Conservation (phyloP, 2,113 vertebrate genomes). For the Lynx canadensis region DNA sequence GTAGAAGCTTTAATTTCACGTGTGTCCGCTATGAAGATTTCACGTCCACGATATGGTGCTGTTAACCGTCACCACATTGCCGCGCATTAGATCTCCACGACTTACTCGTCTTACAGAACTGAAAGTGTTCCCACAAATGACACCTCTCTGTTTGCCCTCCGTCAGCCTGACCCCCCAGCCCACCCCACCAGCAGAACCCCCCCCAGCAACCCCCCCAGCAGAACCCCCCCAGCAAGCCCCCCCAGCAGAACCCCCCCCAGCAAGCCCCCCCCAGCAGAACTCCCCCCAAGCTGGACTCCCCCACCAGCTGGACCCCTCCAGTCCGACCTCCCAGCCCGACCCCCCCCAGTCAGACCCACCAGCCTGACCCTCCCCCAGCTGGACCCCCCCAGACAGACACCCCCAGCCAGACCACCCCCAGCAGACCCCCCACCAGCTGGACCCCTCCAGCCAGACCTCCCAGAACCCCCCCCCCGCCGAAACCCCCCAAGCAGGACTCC, state of each 20-base stretch:
- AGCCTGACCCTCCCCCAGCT: too few species aligned
- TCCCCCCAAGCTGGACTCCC: too few species aligned
- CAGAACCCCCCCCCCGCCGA: too few species aligned
- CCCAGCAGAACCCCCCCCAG: not conserved
- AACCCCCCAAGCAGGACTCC: not conserved
- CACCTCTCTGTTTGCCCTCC: too few species aligned
- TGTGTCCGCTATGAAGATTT: not conserved
- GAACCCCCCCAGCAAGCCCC: not conserved
- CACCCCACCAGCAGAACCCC: not conserved
- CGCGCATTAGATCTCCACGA: rapidly evolving
- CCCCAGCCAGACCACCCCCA: not conserved
- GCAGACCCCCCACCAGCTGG: too few species aligned
- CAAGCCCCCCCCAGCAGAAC: not conserved
- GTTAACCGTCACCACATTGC: rapidly evolving
- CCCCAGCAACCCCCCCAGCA: not conserved
- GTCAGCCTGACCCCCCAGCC: not conserved
- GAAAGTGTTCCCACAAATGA: rapidly evolving
- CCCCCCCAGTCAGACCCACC: too few species aligned
- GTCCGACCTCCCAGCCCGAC: too few species aligned
- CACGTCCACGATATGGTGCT: rapidly evolving
- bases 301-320: too few species aligned
- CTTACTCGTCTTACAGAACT: rapidly evolving
- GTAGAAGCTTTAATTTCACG: not conserved
- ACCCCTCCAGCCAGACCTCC: too few species aligned
- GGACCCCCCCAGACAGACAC: too few species aligned